Percentiles rank a stretch among this genome's conserved stretches.
phyloP scores from a whole-genome alignment of 2,797 vertebrate genomes.

The Dallia pectoralis region DNA sequence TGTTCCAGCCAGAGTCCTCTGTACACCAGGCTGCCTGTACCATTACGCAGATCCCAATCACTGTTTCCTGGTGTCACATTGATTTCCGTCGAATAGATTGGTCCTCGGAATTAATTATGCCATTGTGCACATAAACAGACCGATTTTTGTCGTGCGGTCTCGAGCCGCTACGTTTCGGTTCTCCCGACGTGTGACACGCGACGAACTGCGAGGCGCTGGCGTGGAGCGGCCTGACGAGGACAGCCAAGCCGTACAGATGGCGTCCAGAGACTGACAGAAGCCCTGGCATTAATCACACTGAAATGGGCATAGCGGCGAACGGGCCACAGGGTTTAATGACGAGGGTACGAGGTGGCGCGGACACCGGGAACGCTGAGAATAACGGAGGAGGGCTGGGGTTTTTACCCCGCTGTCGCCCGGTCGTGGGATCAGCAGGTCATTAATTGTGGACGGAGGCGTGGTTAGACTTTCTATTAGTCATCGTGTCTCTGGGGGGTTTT shows the following conservation, averaged over 20 bases:
- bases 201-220: not conserved
- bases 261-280: not conserved
- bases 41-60: not conserved
- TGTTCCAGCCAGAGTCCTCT: not conserved
- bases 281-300: not conserved
- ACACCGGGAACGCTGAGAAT: too few relatives aligned
- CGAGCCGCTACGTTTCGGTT: not conserved
- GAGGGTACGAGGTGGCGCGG: too few relatives aligned
- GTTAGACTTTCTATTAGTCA: slow-evolving; percentile 4
- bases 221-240: not conserved
- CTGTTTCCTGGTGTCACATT: not conserved
- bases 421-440: slow-evolving; percentile 14
- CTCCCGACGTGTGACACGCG: not conserved
- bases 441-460: slow-evolving; percentile 1
- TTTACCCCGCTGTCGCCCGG: not conserved
- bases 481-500: not conserved
- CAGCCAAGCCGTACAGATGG: not conserved
- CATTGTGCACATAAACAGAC: not conserved
- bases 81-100: not conserved
- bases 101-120: not conserved
- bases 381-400: too few relatives aligned
- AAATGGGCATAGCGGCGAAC: too few relatives aligned
- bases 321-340: too few relatives aligned
- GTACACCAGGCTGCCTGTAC: not conserved
- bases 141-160: not conserved